Evolutionary conservation across 1,140 invertebrate genomes (phyloP).

Genomic region (Drosophila funebris): DNA sequence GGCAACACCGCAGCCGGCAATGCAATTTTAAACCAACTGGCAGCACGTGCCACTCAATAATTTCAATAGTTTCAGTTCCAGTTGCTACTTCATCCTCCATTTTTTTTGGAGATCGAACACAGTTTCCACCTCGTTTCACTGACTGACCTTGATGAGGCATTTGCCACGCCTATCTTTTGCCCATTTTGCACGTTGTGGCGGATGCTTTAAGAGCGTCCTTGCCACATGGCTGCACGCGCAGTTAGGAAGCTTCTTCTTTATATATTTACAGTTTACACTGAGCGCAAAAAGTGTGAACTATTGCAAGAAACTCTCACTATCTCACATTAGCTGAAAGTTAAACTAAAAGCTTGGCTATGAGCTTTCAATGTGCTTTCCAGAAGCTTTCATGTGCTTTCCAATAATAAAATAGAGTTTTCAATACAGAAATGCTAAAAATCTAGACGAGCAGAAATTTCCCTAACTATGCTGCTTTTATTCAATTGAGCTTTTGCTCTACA

Average conservation of each 20-base stretch:
- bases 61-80: constrained; percentile 1
- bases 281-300: background rate
- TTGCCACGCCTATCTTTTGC: constrained; percentile 21
- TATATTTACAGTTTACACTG: constrained; percentile 8
- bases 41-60: constrained; percentile 15
- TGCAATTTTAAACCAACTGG: constrained; percentile 27
- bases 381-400: no score
- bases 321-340: no score
- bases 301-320: background rate
- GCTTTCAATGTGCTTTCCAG: no score
- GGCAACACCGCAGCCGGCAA: constrained; percentile 30
- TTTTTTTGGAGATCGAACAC: constrained; percentile 50
- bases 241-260: background rate
- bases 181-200: background rate
- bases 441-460: no score
- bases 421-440: no score
- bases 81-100: background rate
- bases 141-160: constrained; percentile 40
- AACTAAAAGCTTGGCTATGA: background rate
- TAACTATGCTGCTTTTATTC: no score
- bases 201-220: constrained; percentile 38
- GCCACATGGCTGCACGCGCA: constrained; percentile 45
- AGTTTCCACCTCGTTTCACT: constrained; percentile 46
- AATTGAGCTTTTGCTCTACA: no score
- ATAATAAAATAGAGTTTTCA: no score